Conservation (phyloP, 2,888 invertebrate species). For the Drosophila paramelanica region DNA sequence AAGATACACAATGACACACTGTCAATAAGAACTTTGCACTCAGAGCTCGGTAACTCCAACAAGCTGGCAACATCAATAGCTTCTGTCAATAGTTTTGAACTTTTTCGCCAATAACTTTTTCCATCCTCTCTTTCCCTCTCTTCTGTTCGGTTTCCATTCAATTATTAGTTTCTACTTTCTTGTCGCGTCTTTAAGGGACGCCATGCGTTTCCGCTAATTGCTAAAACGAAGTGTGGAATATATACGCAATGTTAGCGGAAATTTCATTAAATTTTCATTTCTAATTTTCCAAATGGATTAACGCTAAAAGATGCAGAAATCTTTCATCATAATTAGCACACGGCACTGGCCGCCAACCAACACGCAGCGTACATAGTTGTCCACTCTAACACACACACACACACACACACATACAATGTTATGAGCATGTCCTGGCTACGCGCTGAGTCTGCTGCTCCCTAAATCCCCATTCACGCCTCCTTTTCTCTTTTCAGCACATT, state of each 20-base stretch:
- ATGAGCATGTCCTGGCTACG: slow-evolving; percentile 44
- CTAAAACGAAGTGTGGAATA: slow-evolving; percentile 46
- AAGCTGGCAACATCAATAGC: slow-evolving; percentile 39
- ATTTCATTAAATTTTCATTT: slow-evolving; percentile 83
- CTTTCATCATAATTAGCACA: slow-evolving; percentile 83
- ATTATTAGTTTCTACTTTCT: slow-evolving; percentile 53
- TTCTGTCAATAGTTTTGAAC: slow-evolving; percentile 33
- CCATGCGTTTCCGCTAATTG: slow-evolving; percentile 43
- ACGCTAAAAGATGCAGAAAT: slow-evolving; percentile 82
- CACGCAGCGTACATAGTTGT: slow-evolving; percentile 67
- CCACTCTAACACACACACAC: slow-evolving; percentile 49
- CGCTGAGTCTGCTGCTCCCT: slow-evolving; percentile 28
- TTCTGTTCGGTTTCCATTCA: slow-evolving; percentile 28
- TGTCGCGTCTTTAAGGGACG: slow-evolving; percentile 17
- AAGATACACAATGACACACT: slow-evolving; percentile 27
- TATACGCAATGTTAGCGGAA: slow-evolving; percentile 57
- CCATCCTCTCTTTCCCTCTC: background rate
- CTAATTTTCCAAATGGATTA: slow-evolving; percentile 84
- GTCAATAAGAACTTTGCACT: slow-evolving; percentile 51
- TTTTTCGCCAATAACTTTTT: slow-evolving; percentile 30
- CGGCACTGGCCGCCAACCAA: slow-evolving; percentile 57
- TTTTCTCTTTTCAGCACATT: slow-evolving; percentile 4
- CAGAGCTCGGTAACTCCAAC: slow-evolving; percentile 6
- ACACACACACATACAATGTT: slow-evolving; percentile 26
- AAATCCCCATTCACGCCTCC: slow-evolving; percentile 16